Percentiles rank a stretch among this genome's conserved stretches.
phyloP scores from a whole-genome alignment of 2,888 invertebrate species.

The Ptychoptera albimana region DNA sequence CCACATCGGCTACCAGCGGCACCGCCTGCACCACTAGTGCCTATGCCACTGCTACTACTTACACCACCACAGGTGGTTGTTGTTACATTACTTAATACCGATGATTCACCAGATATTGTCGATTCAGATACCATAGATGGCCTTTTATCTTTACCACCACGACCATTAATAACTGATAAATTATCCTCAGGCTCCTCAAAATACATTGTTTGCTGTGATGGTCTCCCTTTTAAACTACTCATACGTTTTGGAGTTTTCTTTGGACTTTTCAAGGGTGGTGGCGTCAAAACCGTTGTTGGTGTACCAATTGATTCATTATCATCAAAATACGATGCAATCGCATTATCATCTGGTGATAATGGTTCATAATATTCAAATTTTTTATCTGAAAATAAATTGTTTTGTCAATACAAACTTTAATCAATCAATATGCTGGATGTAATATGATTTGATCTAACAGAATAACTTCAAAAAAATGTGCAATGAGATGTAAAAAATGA shows the following conservation, averaged over 20 bases:
- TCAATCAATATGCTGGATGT: too few species aligned
- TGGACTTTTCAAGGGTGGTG: neutral
- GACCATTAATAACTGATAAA: too few species aligned
- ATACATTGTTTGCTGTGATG: too few species aligned
- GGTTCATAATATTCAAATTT: slow-evolving; percentile 30
- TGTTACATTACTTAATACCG: neutral
- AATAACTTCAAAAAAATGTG: too few species aligned
- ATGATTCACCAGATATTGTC: neutral
- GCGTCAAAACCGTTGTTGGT: neutral
- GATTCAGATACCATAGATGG: slow-evolving; percentile 3
- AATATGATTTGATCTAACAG: too few species aligned
- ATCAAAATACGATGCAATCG: neutral
- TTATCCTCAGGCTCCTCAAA: too few species aligned
- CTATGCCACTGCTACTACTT: neutral
- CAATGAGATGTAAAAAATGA: too few species aligned
- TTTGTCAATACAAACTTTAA: too few species aligned
- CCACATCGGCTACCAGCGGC: neutral
- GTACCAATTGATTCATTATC: too few species aligned
- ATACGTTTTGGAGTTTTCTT: neutral
- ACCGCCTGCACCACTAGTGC: neutral
- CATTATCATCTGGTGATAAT: slow-evolving; percentile 22
- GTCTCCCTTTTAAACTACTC: too few species aligned
- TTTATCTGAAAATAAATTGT: slow-evolving; percentile 10
- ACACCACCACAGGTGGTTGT: slow-evolving; percentile 2
- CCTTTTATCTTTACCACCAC: neutral